phyloP scores from a whole-genome alignment of 2,797 vertebrate species.

The Limnodromus scolopaceus region DNA sequence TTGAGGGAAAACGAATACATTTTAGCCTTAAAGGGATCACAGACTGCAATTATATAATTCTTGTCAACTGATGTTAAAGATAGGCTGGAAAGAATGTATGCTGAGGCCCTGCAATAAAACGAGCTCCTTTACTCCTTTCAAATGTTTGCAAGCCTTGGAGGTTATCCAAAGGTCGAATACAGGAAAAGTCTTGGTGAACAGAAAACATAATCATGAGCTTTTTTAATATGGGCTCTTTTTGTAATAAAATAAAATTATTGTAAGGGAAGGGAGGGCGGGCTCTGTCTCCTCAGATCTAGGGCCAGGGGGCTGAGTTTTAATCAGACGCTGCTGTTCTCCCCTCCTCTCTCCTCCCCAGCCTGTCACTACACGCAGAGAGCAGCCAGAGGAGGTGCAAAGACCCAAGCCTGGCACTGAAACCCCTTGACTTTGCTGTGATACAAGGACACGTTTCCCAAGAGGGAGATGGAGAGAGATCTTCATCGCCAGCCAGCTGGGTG shows the following conservation, averaged over 20 bases:
- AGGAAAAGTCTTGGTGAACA: conserved; percentile 82
- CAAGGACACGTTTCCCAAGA: not conserved
- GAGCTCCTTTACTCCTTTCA: conserved; percentile 85
- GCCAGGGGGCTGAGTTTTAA: conserved; percentile 74
- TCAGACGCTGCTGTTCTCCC: conserved; percentile 64
- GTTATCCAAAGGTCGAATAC: conserved; percentile 86
- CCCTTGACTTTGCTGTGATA: not conserved
- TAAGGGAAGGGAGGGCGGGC: conserved; percentile 62
- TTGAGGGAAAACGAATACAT: conserved; percentile 85
- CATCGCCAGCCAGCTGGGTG: not conserved
- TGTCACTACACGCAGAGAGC: not conserved
- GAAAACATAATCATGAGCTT: conserved; percentile 78
- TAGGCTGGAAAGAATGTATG: conserved; percentile 85
- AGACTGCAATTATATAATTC: conserved; percentile 96
- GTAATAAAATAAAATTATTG: conserved; percentile 79
- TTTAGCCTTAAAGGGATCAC: conserved; percentile 87
- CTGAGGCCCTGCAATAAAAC: conserved; percentile 80
- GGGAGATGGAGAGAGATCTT: not conserved
- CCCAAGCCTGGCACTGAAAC: not conserved
- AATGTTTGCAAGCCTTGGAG: conserved; percentile 83
- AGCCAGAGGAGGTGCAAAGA: not conserved
- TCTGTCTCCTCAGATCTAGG: conserved; percentile 71
- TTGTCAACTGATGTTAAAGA: conserved; percentile 93
- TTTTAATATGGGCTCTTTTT: conserved; percentile 72
- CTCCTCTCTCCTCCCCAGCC: conserved; percentile 51